Evolutionary conservation across 2,113 vertebrate genomes (phyloP).

Genomic region (Microtus pennsylvanicus): DNA sequence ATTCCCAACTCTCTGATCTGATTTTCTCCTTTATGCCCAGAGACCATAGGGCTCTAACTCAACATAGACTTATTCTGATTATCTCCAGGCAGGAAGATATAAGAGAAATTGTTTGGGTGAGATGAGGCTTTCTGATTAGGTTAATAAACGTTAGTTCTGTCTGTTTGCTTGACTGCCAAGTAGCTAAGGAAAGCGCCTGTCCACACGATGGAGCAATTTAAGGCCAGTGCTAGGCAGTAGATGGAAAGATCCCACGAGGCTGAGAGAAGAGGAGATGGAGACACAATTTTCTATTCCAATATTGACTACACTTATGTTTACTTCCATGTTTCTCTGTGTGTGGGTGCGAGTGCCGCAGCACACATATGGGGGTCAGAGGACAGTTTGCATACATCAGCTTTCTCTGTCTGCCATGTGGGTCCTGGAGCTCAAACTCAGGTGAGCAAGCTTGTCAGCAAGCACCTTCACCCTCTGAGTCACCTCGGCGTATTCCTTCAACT

Average conservation of each 20-base stretch:
- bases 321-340: background rate
- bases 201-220: background rate
- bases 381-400: background rate
- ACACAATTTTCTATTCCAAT: background rate
- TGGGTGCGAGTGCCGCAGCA: too few relatives aligned
- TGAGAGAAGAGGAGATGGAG: constrained; percentile 9
- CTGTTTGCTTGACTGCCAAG: constrained; percentile 15
- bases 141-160: constrained; percentile 29
- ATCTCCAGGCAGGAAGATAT: background rate
- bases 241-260: background rate
- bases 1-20: background rate
- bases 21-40: background rate
- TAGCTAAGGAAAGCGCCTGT: background rate
- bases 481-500: background rate
- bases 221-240: background rate
- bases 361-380: background rate
- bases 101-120: constrained; percentile 35
- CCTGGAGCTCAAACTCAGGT: background rate
- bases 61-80: background rate
- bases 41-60: background rate
- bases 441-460: background rate
- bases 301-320: background rate
- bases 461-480: background rate
- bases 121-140: background rate
- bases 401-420: background rate